Evolutionary conservation across 2,888 invertebrate species (phyloP), one percentile per base, ranked within the genome.

Genomic region (Cryptophagus acutangulus): DNA sequence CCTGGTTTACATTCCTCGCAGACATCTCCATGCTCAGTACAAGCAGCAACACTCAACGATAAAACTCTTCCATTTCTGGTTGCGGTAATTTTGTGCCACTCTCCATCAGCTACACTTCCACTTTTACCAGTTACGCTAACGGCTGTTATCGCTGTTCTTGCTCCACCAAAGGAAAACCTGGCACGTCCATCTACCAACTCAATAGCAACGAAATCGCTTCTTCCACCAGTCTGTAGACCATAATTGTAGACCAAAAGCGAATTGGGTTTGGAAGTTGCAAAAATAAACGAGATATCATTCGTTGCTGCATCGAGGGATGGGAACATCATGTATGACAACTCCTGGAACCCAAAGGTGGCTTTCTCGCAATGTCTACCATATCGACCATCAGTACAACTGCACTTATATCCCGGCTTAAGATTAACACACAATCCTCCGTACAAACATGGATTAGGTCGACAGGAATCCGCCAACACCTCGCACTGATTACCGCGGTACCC

Each of bases 321-420:
- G 67, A 93, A 94, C 16, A 86, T 79, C 87, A 93, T 88, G 65
- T 79, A 95, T 0, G 94, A 94, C 0, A 92, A 73, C 57, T 89
- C 88, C 39, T 80, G 79, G 69, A 96, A 96, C 12, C 94, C 92
- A 63, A 80, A 89, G 1, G 91, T 91, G 1, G 89, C 84, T 52
- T 86, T 83, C 66, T 95, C 92, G 67, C 95, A 96, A 58, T 89
- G 88, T 25, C 86, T 76, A 5, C 95, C 96, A 62, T 92, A 92
- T 18, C 87, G 79, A 8, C 90, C 92, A 56, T 88, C 86, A 0
- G 82, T 82, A 62, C 96, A 96, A 54, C 84, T 84, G 57, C 85
- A 85, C 63, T 79, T 81, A 62, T 88, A 93, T 20, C 90, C 90
- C 4, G 90, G 88, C 61, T 89, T 88, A n/a, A 89, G 72, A 47